phyloP scores from a whole-genome alignment of 2,113 vertebrate species.

The Bucco capensis region DNA sequence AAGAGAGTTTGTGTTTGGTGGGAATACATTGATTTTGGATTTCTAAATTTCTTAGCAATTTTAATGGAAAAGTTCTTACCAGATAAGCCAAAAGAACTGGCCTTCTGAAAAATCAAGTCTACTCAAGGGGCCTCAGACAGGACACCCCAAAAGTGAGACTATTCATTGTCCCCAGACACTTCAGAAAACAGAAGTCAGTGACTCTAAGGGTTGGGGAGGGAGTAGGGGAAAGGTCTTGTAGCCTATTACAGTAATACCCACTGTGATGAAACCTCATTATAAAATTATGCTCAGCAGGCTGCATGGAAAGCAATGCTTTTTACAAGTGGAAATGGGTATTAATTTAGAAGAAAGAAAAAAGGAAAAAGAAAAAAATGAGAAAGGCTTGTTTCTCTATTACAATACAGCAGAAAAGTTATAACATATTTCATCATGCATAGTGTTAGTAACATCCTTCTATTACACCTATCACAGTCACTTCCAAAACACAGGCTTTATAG shows the following conservation, averaged over 20 bases:
- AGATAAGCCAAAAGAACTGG: background rate
- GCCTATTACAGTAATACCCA: background rate
- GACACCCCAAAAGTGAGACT: background rate
- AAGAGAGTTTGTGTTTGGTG: background rate
- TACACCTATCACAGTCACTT: background rate
- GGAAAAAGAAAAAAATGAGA: background rate
- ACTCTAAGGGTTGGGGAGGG: background rate
- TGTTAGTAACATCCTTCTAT: background rate
- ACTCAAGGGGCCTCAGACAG: background rate
- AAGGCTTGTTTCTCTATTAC: background rate
- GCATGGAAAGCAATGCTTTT: background rate
- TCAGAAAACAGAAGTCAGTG: slow-evolving; percentile 4
- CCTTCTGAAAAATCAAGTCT: background rate
- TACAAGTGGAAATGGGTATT: background rate
- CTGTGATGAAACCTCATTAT: slow-evolving; percentile 17
- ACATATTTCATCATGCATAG: background rate
- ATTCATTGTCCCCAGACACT: background rate
- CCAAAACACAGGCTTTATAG: background rate
- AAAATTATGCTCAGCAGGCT: background rate
- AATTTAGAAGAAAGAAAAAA: background rate
- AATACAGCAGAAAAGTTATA: background rate
- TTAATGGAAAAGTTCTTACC: background rate
- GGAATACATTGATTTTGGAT: background rate
- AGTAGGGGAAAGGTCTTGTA: background rate
- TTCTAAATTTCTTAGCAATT: background rate